Conservation (phyloP, 2,797 vertebrate genomes). For the Clarias platycephalus region DNA sequence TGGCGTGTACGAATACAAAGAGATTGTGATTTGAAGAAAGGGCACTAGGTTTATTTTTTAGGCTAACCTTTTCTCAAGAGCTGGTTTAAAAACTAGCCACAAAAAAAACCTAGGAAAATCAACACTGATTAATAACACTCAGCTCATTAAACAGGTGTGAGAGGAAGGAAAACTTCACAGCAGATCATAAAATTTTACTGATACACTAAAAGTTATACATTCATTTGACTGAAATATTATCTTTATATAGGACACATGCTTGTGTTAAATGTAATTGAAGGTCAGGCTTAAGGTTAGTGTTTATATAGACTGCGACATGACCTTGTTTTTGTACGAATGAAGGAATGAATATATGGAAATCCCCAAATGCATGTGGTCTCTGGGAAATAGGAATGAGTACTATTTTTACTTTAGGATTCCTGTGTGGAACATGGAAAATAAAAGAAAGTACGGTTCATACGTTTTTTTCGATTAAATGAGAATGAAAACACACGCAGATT, state of each 20-base stretch:
- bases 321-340: constrained; percentile 1
- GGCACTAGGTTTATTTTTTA: background rate
- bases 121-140: background rate
- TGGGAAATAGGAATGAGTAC: background rate
- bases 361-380: background rate
- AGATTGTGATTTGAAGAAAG: background rate
- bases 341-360: background rate
- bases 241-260: background rate
- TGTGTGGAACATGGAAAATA: background rate
- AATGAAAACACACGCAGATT: background rate
- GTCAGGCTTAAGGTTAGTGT: background rate
- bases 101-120: background rate
- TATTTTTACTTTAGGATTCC: constrained; percentile 3
- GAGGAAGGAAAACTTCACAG: background rate
- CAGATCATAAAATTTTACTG: background rate
- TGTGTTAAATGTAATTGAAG: background rate
- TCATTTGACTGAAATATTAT: background rate
- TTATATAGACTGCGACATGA: background rate
- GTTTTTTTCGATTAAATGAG: background rate
- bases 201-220: background rate
- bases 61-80: background rate
- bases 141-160: background rate
- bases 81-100: background rate
- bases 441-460: background rate
- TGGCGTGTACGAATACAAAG: background rate